Evolutionary conservation across 2,888 invertebrate species (phyloP).

Genomic region (Stenodera caucasica): DNA sequence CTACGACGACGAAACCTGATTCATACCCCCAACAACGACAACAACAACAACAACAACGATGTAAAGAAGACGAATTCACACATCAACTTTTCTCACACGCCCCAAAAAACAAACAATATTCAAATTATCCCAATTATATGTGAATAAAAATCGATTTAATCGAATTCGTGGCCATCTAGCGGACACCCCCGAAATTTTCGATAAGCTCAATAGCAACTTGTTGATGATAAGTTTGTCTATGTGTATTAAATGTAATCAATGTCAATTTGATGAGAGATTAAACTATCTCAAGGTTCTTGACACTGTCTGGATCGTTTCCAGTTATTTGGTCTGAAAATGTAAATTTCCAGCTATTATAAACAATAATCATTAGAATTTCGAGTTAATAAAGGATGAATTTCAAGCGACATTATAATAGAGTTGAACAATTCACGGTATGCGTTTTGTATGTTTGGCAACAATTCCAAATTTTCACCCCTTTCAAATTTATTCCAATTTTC

Average conservation of each 20-base stretch:
- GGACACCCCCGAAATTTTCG: neutral
- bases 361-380: no score
- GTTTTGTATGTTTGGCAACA: no score
- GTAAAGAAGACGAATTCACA: neutral
- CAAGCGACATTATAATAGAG: no score
- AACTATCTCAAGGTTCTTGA: slow-evolving; percentile 34
- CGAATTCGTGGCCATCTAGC: no score
- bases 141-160: no score
- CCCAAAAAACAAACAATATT: no score
- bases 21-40: neutral
- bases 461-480: no score
- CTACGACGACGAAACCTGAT: slow-evolving; percentile 14
- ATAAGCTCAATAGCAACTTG: slow-evolving; percentile 18
- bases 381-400: no score
- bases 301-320: slow-evolving; percentile 18
- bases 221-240: slow-evolving; percentile 16
- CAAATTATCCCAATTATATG: no score
- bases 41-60: slow-evolving; percentile 3
- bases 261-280: slow-evolving; percentile 38
- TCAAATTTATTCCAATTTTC: no score
- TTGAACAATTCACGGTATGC: no score
- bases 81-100: neutral
- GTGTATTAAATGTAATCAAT: slow-evolving; percentile 32
- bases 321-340: neutral
- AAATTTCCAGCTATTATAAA: no score